Conservation (phyloP, 2,113 vertebrate species). For the Catharus fuscescens region DNA sequence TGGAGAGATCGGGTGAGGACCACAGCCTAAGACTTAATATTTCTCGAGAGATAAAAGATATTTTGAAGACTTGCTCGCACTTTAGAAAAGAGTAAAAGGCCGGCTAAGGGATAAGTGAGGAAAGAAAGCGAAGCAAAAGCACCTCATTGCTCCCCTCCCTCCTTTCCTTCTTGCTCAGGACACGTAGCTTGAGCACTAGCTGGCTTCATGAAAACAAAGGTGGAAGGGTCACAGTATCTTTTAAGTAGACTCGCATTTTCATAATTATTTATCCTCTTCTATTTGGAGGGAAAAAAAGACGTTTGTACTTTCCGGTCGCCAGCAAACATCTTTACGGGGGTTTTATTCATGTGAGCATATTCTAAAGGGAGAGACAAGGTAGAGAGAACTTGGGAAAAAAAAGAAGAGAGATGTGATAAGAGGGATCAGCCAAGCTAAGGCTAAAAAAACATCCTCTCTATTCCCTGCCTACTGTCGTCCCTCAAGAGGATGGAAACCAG, state of each 20-base stretch:
- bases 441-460: not conserved
- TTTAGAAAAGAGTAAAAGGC: constrained; percentile 76
- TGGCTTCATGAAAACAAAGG: constrained; percentile 54
- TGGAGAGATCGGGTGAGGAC: constrained; percentile 47
- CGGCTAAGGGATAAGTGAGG: not conserved
- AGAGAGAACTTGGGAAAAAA: constrained; percentile 31
- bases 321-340: not conserved
- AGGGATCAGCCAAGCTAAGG: not conserved
- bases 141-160: not conserved
- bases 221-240: constrained; percentile 39
- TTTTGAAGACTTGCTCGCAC: constrained; percentile 11
- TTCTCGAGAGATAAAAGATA: constrained; percentile 77
- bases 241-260: constrained; percentile 7
- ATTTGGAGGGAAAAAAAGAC: not conserved
- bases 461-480: not conserved
- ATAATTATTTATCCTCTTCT: constrained; percentile 17
- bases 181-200: constrained; percentile 54
- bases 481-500: not conserved
- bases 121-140: constrained; percentile 60
- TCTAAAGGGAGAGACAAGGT: constrained; percentile 24
- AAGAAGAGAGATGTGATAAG: not conserved
- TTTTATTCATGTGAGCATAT: not conserved
- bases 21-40: constrained; percentile 34
- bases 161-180: constrained; percentile 34
- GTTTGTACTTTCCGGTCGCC: not conserved